A percentile compares a stretch with the other conserved stretches of the same genome.
These are phyloP conservation scores for Megaustenia siamemsis DNA, from an alignment of 2,888 invertebrate genomes.

Conservation along the genomic window DNA sequence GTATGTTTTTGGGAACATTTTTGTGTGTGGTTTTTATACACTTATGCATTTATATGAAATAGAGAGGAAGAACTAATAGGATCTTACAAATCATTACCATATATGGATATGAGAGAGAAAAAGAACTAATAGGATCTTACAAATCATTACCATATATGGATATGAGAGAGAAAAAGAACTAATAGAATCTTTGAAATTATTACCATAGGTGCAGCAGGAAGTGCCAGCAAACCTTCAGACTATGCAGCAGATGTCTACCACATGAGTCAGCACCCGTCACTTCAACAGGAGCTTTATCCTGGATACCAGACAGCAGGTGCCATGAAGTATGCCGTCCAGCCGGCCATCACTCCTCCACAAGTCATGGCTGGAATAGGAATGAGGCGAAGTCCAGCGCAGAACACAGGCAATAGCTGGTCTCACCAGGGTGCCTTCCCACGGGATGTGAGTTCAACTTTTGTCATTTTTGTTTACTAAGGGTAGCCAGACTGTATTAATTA, in stretches of 20 bases:
- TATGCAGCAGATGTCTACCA: constrained; percentile 59
- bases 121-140: too few relatives aligned
- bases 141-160: too few relatives aligned
- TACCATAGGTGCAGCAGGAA: constrained; percentile 34
- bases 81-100: too few relatives aligned
- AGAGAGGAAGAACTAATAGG: too few relatives aligned
- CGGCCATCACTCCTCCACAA: constrained; percentile 61
- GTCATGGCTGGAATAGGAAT: constrained; percentile 60
- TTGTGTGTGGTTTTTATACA: too few relatives aligned
- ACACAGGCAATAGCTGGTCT: constrained; percentile 65
- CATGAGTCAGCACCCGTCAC: constrained; percentile 55
- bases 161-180: too few relatives aligned
- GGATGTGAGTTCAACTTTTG: constrained; percentile 69
- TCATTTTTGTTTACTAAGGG: too few relatives aligned
- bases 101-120: too few relatives aligned
- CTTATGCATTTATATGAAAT: too few relatives aligned
- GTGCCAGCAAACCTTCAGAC: constrained; percentile 45
- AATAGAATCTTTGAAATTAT: too few relatives aligned
- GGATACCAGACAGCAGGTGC: constrained; percentile 64
- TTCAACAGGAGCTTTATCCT: constrained; percentile 63
- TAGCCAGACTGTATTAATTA: too few relatives aligned
- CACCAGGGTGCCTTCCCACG: constrained; percentile 67
- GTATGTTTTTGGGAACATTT: too few relatives aligned
- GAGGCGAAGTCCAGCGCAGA: constrained; percentile 68
- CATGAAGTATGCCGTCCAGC: constrained; percentile 71